Conservation (phyloP, 2,888 invertebrate genomes). For the Drosophila stalkeri region DNA sequence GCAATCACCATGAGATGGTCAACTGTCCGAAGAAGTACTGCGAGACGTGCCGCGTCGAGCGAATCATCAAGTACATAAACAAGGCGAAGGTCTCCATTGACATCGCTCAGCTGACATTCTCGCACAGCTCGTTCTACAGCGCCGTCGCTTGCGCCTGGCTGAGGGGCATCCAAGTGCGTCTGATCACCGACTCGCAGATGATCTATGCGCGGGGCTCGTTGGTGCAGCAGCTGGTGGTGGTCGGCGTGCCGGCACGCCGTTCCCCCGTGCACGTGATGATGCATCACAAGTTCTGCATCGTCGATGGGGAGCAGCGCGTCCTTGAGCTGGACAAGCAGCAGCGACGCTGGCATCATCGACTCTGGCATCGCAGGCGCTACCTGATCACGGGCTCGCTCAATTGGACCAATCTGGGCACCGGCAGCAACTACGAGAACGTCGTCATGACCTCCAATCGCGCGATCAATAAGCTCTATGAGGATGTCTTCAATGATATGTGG, state of each 20-base stretch:
- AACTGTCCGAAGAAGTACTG: not conserved
- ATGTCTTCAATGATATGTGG: conserved; percentile 6
- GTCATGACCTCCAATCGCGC: conserved; percentile 9
- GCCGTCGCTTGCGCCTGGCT: not conserved
- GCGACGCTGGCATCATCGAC: not conserved
- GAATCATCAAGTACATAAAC: not conserved
- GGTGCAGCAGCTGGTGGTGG: not conserved
- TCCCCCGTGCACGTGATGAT: conserved; percentile 7
- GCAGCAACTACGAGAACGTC: conserved; percentile 5
- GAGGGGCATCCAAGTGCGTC: conserved; percentile 1
- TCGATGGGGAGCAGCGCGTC: conserved; percentile 16
- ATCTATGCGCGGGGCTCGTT: conserved; percentile 2
- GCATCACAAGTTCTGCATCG: conserved; percentile 23
- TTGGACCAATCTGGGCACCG: conserved; percentile 13
- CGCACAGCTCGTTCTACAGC: not conserved
- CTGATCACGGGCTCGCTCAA: conserved; percentile 19
- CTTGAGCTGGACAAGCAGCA: not conserved
- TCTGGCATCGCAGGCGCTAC: conserved; percentile 9
- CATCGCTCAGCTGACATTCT: conserved; percentile 6
- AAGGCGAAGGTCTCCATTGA: conserved; percentile 12
- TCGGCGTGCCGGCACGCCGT: not conserved
- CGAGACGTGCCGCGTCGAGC: not conserved
- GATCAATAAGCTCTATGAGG: not conserved
- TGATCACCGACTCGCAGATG: conserved; percentile 21
- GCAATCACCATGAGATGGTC: accelerated